Percentiles rank a stretch among this genome's conserved stretches.
Conservation (phyloP, 2,888 invertebrate species). For the Acheta domesticus region DNA sequence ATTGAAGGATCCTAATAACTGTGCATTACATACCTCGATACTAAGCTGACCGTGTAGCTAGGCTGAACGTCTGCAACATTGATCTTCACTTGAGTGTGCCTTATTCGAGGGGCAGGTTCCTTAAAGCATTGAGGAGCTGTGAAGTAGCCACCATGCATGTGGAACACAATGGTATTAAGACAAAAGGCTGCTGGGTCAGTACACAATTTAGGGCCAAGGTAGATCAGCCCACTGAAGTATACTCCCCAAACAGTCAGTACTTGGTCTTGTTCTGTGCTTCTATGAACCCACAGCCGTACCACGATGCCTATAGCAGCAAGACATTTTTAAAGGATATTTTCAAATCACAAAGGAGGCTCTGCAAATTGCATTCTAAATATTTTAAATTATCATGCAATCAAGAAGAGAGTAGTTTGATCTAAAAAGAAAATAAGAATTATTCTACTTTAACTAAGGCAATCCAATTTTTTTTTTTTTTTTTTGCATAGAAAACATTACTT, state of each 20-base stretch:
- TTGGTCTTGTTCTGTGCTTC: conserved; percentile 39
- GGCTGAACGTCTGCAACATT: conserved; percentile 61
- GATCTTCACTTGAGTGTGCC: conserved; percentile 53
- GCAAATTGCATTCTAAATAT: not conserved
- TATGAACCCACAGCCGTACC: conserved; percentile 50
- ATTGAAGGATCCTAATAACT: too few relatives aligned
- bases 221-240: conserved; percentile 77
- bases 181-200: conserved; percentile 62
- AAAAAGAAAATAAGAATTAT: too few relatives aligned
- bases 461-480: too few relatives aligned
- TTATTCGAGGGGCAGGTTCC: conserved; percentile 43
- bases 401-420: too few relatives aligned
- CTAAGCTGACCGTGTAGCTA: conserved; percentile 68
- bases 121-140: conserved; percentile 54
- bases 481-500: too few relatives aligned
- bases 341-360: not conserved
- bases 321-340: conserved; percentile 26
- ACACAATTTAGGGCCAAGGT: conserved; percentile 65
- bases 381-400: not conserved
- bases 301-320: conserved; percentile 45
- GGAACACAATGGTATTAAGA: conserved; percentile 74
- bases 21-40: conserved; percentile 43
- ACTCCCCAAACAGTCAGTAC: conserved; percentile 72
- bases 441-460: too few relatives aligned
- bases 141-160: conserved; percentile 84